Evolutionary conservation across 1,140 invertebrate genomes (phyloP).

Genomic region (Teleopsis dalmanni): DNA sequence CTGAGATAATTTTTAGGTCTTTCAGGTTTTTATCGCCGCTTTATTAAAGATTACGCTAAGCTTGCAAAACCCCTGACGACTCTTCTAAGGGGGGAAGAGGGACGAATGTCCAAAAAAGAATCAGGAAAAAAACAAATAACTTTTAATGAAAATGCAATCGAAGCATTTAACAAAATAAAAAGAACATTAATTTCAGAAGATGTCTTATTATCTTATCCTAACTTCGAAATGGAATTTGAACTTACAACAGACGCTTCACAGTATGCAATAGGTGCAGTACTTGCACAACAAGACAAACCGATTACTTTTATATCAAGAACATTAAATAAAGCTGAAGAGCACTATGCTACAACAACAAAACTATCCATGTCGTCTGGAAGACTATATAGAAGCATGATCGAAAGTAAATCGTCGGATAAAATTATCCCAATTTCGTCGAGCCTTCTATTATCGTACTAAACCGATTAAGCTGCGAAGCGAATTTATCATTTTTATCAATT

Average conservation of each 20-base stretch:
- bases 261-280: slow-evolving; percentile 16
- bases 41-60: too few relatives aligned
- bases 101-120: slow-evolving; percentile 9
- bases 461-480: too few relatives aligned
- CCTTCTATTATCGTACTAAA: too few relatives aligned
- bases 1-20: slow-evolving; percentile 20
- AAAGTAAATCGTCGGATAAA: too few relatives aligned
- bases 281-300: slow-evolving; percentile 17
- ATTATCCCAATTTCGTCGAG: too few relatives aligned
- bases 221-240: too few relatives aligned
- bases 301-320: slow-evolving; percentile 19
- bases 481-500: too few relatives aligned
- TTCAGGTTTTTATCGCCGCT: slow-evolving; percentile 26
- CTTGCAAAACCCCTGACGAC: too few relatives aligned
- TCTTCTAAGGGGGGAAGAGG: slow-evolving; percentile 12
- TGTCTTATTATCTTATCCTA: too few relatives aligned
- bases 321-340: slow-evolving; percentile 26
- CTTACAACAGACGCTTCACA: slow-evolving; percentile 18
- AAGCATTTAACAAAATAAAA: slow-evolving; percentile 13
- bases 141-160: neutral
- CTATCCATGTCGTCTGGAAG: too few relatives aligned
- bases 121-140: slow-evolving; percentile 3
- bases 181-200: too few relatives aligned
- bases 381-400: too few relatives aligned
- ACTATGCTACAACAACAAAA: slow-evolving; percentile 30